A percentile compares a stretch with the other conserved stretches of the same genome.
These are phyloP conservation scores for Baronia brevicornis DNA, from an alignment of 2,888 invertebrate species.

Conservation along the genomic window DNA sequence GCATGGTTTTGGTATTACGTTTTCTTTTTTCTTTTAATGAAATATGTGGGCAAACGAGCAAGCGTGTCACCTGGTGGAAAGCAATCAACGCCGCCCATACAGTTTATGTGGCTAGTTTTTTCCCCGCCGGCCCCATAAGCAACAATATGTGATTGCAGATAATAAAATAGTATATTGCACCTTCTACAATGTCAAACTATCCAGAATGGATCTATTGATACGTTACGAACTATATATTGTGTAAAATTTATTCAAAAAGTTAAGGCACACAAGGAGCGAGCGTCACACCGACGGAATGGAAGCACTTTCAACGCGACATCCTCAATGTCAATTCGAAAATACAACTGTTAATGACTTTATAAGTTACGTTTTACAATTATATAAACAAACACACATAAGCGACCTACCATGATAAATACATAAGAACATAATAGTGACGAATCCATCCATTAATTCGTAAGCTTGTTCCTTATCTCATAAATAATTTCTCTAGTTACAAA, in stretches of 20 bases:
- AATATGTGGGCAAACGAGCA: too few species aligned
- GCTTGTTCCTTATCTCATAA: constrained; percentile 72
- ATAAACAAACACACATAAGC: constrained; percentile 70
- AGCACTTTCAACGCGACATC: constrained; percentile 28
- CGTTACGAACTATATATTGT: too few species aligned
- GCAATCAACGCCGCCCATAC: too few species aligned
- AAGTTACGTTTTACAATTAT: constrained; percentile 54
- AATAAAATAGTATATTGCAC: too few species aligned
- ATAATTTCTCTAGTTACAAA: constrained; percentile 75
- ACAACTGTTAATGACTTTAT: constrained; percentile 40
- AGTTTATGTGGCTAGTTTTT: too few species aligned
- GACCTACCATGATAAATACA: constrained; percentile 70
- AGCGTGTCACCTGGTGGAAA: too few species aligned
- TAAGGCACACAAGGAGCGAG: constrained; percentile 60
- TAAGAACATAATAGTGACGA: constrained; percentile 70
- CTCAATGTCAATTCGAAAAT: constrained; percentile 17
- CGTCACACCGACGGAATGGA: constrained; percentile 37
- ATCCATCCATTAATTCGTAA: constrained; percentile 60
- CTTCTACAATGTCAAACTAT: too few species aligned
- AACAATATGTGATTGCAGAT: too few species aligned
- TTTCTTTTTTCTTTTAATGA: too few species aligned
- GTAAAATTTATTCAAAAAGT: constrained; percentile 11
- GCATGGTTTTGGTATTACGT: too few species aligned
- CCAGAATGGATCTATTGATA: too few species aligned
- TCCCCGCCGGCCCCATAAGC: too few species aligned